A percentile compares a stretch with the other conserved stretches of the same genome.
phyloP scores from a whole-genome alignment of 2,888 invertebrate species.

The Lathronympha strigana region DNA sequence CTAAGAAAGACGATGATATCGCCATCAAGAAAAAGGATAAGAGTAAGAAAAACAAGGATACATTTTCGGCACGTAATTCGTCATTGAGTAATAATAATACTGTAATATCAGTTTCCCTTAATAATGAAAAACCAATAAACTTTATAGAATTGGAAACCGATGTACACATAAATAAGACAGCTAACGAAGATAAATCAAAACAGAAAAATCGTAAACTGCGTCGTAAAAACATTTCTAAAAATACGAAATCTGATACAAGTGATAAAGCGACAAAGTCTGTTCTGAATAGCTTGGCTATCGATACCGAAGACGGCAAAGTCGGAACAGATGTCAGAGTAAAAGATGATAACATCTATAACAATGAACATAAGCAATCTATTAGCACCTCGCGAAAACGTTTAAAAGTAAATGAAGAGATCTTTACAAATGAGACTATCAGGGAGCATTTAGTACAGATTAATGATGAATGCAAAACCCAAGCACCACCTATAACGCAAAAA shows the following conservation, averaged over 20 bases:
- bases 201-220: slow-evolving; percentile 35
- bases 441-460: background rate
- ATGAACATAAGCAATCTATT: slow-evolving; percentile 4
- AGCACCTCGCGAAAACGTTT: background rate
- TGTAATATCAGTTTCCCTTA: background rate
- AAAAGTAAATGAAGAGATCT: background rate
- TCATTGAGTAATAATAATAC: slow-evolving; percentile 19
- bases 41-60: slow-evolving; percentile 34
- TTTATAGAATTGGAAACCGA: background rate
- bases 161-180: background rate
- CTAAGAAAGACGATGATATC: slow-evolving; percentile 4
- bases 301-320: slow-evolving; percentile 1
- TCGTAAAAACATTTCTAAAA: slow-evolving; percentile 24
- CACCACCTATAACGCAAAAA: slow-evolving; percentile 1
- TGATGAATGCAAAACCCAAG: background rate
- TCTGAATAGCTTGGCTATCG: background rate
- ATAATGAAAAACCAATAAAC: slow-evolving; percentile 1
- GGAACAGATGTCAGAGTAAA: background rate
- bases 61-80: background rate
- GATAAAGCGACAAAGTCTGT: background rate
- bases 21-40: slow-evolving; percentile 31
- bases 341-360: background rate
- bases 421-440: background rate
- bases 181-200: slow-evolving; percentile 27
- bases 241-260: background rate